A percentile compares a stretch with the other conserved stretches of the same genome.
phyloP scores from a whole-genome alignment of 2,797 vertebrate species.

The Rallus crepitans region DNA sequence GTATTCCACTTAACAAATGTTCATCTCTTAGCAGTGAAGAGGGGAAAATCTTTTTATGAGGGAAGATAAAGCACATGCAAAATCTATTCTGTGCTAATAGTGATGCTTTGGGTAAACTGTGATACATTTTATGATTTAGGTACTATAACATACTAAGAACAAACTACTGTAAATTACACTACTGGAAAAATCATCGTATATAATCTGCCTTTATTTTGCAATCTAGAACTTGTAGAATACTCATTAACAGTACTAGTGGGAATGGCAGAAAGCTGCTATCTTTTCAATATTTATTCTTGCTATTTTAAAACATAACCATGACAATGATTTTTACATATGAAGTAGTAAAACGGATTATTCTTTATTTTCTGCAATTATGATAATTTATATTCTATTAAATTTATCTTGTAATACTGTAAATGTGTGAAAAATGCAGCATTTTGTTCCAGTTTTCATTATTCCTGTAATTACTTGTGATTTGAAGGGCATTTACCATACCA shows the following conservation, averaged over 20 bases:
- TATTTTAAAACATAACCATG: background rate
- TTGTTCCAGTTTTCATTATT: background rate
- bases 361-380: slow-evolving; percentile 8
- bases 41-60: background rate
- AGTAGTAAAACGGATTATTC: background rate
- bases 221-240: slow-evolving; percentile 6
- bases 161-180: slow-evolving; percentile 30
- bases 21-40: background rate
- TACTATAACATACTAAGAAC: background rate
- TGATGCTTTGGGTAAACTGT: background rate
- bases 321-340: background rate
- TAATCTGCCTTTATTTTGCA: slow-evolving; percentile 48
- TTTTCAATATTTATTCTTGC: slow-evolving; percentile 14
- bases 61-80: background rate
- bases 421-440: background rate
- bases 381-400: slow-evolving; percentile 14
- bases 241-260: slow-evolving; percentile 2
- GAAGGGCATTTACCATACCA: background rate
- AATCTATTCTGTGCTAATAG: background rate
- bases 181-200: background rate
- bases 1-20: background rate
- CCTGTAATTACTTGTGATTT: slow-evolving; percentile 15
- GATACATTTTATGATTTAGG: background rate
- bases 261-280: background rate
- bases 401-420: slow-evolving; percentile 7